Evolutionary conservation across 2,888 invertebrate genomes (phyloP).

Genomic region (Lasiommata megera): DNA sequence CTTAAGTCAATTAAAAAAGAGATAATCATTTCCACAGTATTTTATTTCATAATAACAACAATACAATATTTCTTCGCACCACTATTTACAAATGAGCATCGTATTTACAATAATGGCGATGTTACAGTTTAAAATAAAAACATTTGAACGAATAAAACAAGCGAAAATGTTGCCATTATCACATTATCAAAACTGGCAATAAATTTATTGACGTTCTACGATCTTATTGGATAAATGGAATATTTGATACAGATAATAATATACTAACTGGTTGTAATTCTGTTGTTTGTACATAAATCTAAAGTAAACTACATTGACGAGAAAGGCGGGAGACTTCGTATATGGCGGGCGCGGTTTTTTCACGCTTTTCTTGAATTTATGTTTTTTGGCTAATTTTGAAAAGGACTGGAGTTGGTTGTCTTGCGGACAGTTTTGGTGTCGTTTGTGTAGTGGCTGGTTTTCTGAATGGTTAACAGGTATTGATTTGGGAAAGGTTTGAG

Average conservation of each 20-base stretch:
- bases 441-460: too few species aligned
- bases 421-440: too few species aligned
- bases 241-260: not conserved
- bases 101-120: conserved; percentile 27
- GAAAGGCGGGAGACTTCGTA: too few species aligned
- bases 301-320: too few species aligned
- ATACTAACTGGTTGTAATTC: not conserved
- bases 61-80: conserved; percentile 27
- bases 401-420: too few species aligned
- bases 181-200: not conserved
- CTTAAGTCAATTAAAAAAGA: not conserved
- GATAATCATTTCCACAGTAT: conserved; percentile 15
- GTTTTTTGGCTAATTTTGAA: too few species aligned
- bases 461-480: too few species aligned
- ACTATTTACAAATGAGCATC: conserved; percentile 31
- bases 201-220: not conserved
- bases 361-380: too few species aligned
- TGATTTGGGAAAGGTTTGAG: too few species aligned
- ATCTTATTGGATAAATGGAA: not conserved
- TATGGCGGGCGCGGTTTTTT: too few species aligned
- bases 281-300: not conserved
- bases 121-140: not conserved
- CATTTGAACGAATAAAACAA: not conserved
- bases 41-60: conserved; percentile 30
- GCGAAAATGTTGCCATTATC: not conserved